A percentile compares a stretch with the other conserved stretches of the same genome.
phyloP scores from a whole-genome alignment of 2,888 invertebrate species.

The Epirrhoe alternata region DNA sequence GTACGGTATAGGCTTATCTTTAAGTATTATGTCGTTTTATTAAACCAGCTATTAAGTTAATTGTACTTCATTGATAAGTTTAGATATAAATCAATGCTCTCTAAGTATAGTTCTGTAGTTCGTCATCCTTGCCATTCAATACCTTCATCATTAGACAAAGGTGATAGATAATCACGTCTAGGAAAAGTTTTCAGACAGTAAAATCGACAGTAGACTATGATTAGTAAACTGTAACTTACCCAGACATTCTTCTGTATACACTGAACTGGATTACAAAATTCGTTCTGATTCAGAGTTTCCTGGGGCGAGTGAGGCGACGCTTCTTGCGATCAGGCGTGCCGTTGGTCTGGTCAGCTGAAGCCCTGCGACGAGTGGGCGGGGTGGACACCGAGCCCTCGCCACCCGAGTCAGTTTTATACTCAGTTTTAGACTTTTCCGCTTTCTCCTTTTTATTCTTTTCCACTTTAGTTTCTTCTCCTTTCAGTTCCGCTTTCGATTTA shows the following conservation, averaged over 20 bases:
- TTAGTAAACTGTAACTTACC: constrained; percentile 23
- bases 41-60: background rate
- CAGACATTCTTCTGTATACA: constrained; percentile 6
- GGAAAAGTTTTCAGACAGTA: background rate
- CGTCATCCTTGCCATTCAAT: constrained; percentile 2
- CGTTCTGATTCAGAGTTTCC: constrained; percentile 67
- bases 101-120: constrained; percentile 1
- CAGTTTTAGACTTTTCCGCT: constrained; percentile 40
- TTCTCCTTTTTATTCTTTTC: constrained; percentile 42
- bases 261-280: background rate
- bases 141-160: constrained; percentile 8
- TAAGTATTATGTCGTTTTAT: background rate
- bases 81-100: constrained; percentile 27
- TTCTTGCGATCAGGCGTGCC: constrained; percentile 79
- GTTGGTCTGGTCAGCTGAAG: constrained; percentile 64
- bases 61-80: constrained; percentile 20
- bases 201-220: constrained; percentile 4
- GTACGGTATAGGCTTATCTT: background rate
- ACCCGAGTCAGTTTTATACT: constrained; percentile 52
- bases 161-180: constrained; percentile 1
- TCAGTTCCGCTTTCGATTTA: constrained; percentile 37
- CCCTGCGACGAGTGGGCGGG: constrained; percentile 71
- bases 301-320: constrained; percentile 77
- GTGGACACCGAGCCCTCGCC: constrained; percentile 49
- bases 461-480: constrained; percentile 35